Conservation (phyloP, 2,797 vertebrate genomes). For the Chelon auratus region DNA sequence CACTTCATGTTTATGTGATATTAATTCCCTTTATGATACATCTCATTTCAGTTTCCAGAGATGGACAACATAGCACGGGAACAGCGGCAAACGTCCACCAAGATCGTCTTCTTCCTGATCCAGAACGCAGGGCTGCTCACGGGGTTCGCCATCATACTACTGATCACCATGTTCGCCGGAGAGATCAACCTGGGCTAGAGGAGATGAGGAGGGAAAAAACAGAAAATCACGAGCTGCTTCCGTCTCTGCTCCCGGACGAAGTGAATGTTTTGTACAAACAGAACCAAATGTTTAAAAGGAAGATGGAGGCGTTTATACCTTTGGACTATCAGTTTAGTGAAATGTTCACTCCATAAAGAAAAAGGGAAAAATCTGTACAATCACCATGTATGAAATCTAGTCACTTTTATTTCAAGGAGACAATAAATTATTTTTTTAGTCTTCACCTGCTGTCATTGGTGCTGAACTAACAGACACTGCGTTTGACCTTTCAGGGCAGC, state of each 20-base stretch:
- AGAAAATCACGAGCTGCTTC: constrained; percentile 35
- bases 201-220: constrained; percentile 2
- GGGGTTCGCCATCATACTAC: constrained; percentile 83
- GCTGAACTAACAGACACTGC: constrained; percentile 8
- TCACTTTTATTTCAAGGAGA: constrained; percentile 57
- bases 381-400: constrained; percentile 65
- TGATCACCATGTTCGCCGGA: constrained; percentile 85
- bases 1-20: not conserved
- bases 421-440: constrained; percentile 78
- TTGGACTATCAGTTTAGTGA: constrained; percentile 57
- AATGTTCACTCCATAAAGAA: constrained; percentile 39
- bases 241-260: constrained; percentile 47
- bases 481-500: not conserved
- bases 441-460: constrained; percentile 37
- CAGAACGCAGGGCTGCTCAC: constrained; percentile 85
- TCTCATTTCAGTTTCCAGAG: constrained; percentile 83
- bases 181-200: constrained; percentile 80
- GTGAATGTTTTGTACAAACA: constrained; percentile 63
- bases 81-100: constrained; percentile 58
- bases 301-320: constrained; percentile 45
- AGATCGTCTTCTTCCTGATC: constrained; percentile 83
- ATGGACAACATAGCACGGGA: constrained; percentile 82
- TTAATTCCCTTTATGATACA: not conserved
- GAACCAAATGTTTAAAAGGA: constrained; percentile 41
- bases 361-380: constrained; percentile 61